Base-by-base conservation (phyloP, 2,797 vertebrate genomes). In the Strix occidentalis region DNA sequence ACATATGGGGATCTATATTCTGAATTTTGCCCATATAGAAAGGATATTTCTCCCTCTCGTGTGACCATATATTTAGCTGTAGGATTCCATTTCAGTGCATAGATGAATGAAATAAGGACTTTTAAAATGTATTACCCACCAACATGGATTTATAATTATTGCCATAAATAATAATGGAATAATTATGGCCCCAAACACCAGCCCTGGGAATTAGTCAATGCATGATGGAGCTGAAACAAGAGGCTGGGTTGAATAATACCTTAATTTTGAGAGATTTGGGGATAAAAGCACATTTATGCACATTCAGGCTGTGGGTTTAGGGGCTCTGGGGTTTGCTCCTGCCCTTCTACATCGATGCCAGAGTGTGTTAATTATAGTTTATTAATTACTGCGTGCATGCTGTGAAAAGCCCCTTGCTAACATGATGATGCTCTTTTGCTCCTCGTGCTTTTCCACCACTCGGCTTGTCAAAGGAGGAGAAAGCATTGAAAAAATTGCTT, bases 391-490 rank as follows among this genome's bases (percentile, higher is more conserved):
- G 14, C 1, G 0, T 4, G 18, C 5, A 2, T 3, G 19, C 45
- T 29, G 2, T 16, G 39, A 25, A 61, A 95, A 95, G 69, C 91
- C 94, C 84, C 77, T 88, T 43, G 94, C 91, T 93, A 94, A 91
- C 86, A 26, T 16, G 72, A 91, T 19, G 94, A 68, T 54, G 94
- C 63, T 82, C 88, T 84, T 84, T 72, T 75, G 91, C 91, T 96
- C 78, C 56, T 87, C 33, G 37, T 57, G 41, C n/a, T 24, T 41
- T 92, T 61, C 24, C 54, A 66, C 84, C 0, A 0, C 20, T 13
- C 5, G 2, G 63, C n/a, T 89, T 84, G 94, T 89, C 93, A 75
- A 90, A 66, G 91, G 84, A 97, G 87, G 96, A 90, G 95, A 95
- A 89, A 87, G 39, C 82, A 89, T 81, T 48, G 56, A 46, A 72